These are phyloP conservation scores for Carassius carassius DNA, from an alignment of 2,113 vertebrate genomes.

Conservation along the genomic window DNA sequence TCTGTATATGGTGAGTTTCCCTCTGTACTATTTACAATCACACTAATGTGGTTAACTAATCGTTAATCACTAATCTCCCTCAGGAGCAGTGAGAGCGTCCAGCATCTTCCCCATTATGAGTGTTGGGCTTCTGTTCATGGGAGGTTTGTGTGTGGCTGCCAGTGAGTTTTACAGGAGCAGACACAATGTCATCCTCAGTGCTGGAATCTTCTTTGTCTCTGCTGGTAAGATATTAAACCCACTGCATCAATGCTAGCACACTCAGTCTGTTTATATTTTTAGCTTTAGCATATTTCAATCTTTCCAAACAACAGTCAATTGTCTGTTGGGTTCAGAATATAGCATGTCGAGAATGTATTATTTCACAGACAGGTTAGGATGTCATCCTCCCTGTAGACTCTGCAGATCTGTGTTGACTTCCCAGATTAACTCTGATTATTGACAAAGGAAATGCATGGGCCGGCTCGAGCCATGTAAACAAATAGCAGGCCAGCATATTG, in stretches of 20 bases:
- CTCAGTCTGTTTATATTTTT: conserved; percentile 4
- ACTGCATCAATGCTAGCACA: neutral
- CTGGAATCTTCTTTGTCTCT: conserved; percentile 73
- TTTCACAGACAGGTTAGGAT: conserved; percentile 19
- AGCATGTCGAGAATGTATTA: conserved; percentile 9
- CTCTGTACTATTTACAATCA: conserved; percentile 4
- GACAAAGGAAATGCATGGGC: conserved; percentile 43
- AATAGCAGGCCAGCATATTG: conserved; percentile 43
- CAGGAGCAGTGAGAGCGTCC: conserved; percentile 95
- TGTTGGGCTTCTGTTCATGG: conserved; percentile 93
- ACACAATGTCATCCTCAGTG: conserved; percentile 96
- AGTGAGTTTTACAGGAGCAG: conserved; percentile 97
- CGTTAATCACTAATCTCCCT: neutral
- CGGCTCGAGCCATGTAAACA: conserved; percentile 29
- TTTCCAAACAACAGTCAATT: neutral
- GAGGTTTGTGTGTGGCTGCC: conserved; percentile 94
- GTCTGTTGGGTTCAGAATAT: neutral
- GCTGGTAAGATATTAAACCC: conserved; percentile 80
- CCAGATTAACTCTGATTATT: conserved; percentile 52
- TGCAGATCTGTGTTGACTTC: conserved; percentile 34
- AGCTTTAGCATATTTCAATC: neutral
- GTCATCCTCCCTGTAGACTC: neutral
- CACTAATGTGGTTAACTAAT: conserved; percentile 5
- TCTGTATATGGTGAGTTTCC: neutral
- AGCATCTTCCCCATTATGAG: conserved; percentile 99